Evolutionary conservation across 37 sponge, comb jelly and placozoan species (phyloP).

Genomic region (Cliona cf. orientalis): DNA sequence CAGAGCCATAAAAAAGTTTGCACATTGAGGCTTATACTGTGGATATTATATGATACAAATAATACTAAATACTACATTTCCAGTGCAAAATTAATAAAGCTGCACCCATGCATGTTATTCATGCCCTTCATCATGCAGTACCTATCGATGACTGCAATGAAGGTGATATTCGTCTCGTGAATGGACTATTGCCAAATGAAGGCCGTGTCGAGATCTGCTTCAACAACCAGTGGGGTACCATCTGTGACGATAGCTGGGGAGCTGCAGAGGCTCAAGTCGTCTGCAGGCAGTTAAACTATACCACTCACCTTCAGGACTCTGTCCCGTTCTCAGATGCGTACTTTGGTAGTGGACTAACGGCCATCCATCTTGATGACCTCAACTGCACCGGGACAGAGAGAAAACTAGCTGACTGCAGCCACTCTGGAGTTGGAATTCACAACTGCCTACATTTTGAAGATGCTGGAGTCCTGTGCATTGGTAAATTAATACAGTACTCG

Average conservation of each 20-base stretch:
- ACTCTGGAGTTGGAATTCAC: background rate
- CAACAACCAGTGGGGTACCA: constrained; percentile 17
- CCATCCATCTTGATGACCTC: constrained; percentile 22
- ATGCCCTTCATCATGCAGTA: background rate
- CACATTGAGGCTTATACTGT: background rate
- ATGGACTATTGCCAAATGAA: constrained; percentile 6
- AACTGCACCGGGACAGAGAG: constrained; percentile 8
- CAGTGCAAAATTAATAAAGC: background rate
- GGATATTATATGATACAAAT: background rate
- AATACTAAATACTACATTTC: background rate
- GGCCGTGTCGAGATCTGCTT: constrained; percentile 29
- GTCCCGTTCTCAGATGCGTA: background rate
- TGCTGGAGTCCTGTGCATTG: constrained; percentile 49
- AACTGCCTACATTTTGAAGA: constrained; percentile 18
- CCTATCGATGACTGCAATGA: background rate
- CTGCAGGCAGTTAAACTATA: constrained; percentile 26
- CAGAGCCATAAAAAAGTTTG: background rate
- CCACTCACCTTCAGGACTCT: background rate
- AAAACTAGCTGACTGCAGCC: background rate
- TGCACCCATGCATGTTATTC: too few relatives aligned
- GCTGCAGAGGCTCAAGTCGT: constrained; percentile 13
- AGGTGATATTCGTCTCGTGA: constrained; percentile 5
- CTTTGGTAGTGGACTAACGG: background rate
- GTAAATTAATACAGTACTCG: constrained; percentile 12
- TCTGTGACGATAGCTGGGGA: constrained; percentile 27